Base-by-base conservation (phyloP, 2,888 invertebrate species). In the Teleiodes luculella region DNA sequence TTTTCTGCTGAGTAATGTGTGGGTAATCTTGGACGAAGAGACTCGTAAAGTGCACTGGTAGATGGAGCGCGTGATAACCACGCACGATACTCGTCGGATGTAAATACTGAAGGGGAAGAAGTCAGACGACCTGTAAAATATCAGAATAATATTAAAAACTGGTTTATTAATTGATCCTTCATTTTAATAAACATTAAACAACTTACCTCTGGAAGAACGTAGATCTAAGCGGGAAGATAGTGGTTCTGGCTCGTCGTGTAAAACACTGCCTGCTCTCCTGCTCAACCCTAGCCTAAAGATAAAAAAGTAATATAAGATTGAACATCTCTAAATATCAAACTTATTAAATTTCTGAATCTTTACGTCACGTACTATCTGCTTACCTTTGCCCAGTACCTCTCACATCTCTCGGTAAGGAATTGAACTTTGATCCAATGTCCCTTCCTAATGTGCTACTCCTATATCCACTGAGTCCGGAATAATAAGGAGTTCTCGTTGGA, bases 11-110 rank as follows among this genome's bases (percentile, higher is more conserved):
- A 97, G 87, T 96, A 97, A 63, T 89, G 89, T 5, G 89, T 89
- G 64, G 95, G 95, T 58, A 96, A 91, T 45, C 95, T 94, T 56
- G 96, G 94, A 60, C 97, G 92, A 77, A 97, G 94, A 72, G 96
- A 94, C 77, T 97, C 97, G 80, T 97, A 97, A 66, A 97, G 95
- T 39, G 97, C 97, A 61, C 96, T 96, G 56, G 97, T 97, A 57
- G 97, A 97, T 0, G 96, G 96, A 8, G 96, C 95, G 51, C 96
- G 92, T 59, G 96, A 94, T 74, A 98, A 84, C 98, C 98, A 98
- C 65, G 97, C 96, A 64, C 97, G 93, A 80, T 98, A 97, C 84
- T 97, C 97, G 84, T 96, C 97, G 72, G 96, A 95, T 63, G 96
- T 96, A 89, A 97, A 97, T 78, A 96, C 92, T 72, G 92, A 86